Evolutionary conservation across 2,888 invertebrate species (phyloP).

Genomic region (Theristus sp.): DNA sequence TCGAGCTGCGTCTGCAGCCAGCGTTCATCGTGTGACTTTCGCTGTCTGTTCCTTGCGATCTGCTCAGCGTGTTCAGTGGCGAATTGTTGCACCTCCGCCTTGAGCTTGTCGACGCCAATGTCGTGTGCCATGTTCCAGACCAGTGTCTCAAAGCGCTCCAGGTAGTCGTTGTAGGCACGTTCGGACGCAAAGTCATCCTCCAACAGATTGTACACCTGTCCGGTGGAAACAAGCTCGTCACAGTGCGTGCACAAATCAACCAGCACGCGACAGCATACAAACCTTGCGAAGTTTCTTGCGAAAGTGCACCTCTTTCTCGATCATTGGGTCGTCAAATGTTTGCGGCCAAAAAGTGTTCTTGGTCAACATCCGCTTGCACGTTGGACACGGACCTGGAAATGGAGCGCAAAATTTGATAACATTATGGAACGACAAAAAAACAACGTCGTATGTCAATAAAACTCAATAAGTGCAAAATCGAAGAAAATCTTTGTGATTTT

Average conservation of each 20-base stretch:
- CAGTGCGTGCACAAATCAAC: too few species aligned
- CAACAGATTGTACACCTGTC: conserved; percentile 62
- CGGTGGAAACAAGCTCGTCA: too few species aligned
- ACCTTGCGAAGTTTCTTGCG: conserved; percentile 54
- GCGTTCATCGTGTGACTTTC: conserved; percentile 49
- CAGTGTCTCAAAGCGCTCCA: conserved; percentile 64
- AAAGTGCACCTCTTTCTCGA: conserved; percentile 94
- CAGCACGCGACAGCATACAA: too few species aligned
- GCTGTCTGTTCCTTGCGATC: conserved; percentile 25
- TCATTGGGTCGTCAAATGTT: conserved; percentile 79
- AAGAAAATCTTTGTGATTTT: neutral
- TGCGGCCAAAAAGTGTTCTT: conserved; percentile 79
- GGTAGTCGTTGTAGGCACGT: conserved; percentile 77
- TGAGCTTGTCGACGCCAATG: conserved; percentile 7
- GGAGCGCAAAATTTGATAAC: too few species aligned
- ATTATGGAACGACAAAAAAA: too few species aligned
- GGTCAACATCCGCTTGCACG: conserved; percentile 26
- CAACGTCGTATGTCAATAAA: too few species aligned
- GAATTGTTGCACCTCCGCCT: conserved; percentile 16
- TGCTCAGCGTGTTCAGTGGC: conserved; percentile 15
- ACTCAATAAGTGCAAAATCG: too few species aligned
- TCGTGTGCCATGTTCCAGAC: conserved; percentile 20
- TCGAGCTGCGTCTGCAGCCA: conserved; percentile 47
- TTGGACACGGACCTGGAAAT: neutral
- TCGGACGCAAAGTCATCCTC: conserved; percentile 72